Percentiles rank a stretch among this genome's conserved stretches.
Evolutionary conservation across 2,797 vertebrate species (phyloP).

Genomic region (Distichodus sexfasciatus): DNA sequence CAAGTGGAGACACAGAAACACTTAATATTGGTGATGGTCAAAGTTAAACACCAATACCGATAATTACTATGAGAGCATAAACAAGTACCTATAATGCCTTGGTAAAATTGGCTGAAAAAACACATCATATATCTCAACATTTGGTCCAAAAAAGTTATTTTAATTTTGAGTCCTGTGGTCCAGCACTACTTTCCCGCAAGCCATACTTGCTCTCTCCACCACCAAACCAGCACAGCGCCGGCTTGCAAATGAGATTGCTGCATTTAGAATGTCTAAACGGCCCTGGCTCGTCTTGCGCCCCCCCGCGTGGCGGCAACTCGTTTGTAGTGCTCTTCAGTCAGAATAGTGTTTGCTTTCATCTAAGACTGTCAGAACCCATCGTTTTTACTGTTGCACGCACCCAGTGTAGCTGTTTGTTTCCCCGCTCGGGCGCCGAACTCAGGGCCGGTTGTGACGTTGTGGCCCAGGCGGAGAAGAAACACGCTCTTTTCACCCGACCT

Average conservation of each 20-base stretch:
- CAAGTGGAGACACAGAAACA: no score
- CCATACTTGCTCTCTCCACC: not conserved
- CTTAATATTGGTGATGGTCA: no score
- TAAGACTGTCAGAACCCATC: slow-evolving; percentile 25
- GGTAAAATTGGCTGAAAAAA: no score
- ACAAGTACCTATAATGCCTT: no score
- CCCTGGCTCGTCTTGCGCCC: not conserved
- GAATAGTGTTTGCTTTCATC: slow-evolving; percentile 46
- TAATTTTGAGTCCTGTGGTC: no score
- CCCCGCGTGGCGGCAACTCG: not conserved
- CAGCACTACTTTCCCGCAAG: slow-evolving; percentile 19
- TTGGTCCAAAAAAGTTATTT: no score
- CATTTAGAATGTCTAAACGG: slow-evolving; percentile 27
- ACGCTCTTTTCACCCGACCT: slow-evolving; percentile 15
- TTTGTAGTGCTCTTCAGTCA: slow-evolving; percentile 26
- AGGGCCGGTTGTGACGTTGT: not conserved
- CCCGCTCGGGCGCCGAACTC: slow-evolving; percentile 19
- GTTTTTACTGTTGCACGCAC: slow-evolving; percentile 15
- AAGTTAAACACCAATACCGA: no score
- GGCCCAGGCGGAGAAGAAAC: slow-evolving; percentile 22
- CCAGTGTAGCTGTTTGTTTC: slow-evolving; percentile 23
- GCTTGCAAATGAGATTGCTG: slow-evolving; percentile 35
- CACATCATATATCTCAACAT: no score
- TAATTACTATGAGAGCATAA: no score
- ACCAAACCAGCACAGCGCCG: slow-evolving; percentile 17